A percentile compares a stretch with the other conserved stretches of the same genome.
Evolutionary conservation across 2,797 vertebrate species (phyloP).

Genomic region (Danio albolineatus): DNA sequence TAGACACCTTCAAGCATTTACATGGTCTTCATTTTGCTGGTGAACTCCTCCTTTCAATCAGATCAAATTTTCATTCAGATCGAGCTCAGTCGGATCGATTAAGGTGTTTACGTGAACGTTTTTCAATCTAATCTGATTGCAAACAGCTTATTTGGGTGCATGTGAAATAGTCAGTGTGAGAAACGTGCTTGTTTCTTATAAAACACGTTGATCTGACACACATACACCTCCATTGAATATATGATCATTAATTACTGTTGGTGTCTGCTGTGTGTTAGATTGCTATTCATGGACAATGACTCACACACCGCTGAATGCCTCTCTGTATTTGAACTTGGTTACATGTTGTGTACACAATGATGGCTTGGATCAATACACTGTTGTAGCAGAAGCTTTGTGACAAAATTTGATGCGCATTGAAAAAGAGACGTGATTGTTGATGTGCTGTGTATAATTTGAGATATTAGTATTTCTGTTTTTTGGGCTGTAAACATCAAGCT

Average conservation of each 20-base stretch:
- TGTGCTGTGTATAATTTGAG: slow-evolving; percentile 7
- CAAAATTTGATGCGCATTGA: slow-evolving; percentile 1
- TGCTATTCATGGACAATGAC: slow-evolving; percentile 15
- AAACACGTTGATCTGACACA: not conserved
- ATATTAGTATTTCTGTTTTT: slow-evolving; percentile 55
- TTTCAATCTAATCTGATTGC: too few species aligned
- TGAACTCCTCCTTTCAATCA: too few species aligned
- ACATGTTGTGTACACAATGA: slow-evolving; percentile 21
- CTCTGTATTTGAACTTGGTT: slow-evolving; percentile 14
- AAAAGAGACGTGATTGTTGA: slow-evolving; percentile 13
- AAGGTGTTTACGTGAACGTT: too few species aligned
- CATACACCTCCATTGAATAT: slow-evolving; percentile 11
- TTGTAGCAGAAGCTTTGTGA: slow-evolving; percentile 5
- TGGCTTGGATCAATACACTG: not conserved
- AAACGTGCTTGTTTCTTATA: slow-evolving; percentile 37
- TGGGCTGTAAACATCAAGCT: slow-evolving; percentile 59
- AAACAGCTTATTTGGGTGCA: too few species aligned
- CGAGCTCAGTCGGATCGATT: too few species aligned
- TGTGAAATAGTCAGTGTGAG: too few species aligned
- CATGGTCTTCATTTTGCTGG: too few species aligned
- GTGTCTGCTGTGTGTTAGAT: not conserved
- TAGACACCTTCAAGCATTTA: too few species aligned
- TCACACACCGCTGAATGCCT: not conserved
- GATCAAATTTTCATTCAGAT: too few species aligned
- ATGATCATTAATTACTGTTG: slow-evolving; percentile 47